Evolutionary conservation across 2,113 vertebrate species (phyloP).

Genomic region (Oenanthe oenanthe): DNA sequence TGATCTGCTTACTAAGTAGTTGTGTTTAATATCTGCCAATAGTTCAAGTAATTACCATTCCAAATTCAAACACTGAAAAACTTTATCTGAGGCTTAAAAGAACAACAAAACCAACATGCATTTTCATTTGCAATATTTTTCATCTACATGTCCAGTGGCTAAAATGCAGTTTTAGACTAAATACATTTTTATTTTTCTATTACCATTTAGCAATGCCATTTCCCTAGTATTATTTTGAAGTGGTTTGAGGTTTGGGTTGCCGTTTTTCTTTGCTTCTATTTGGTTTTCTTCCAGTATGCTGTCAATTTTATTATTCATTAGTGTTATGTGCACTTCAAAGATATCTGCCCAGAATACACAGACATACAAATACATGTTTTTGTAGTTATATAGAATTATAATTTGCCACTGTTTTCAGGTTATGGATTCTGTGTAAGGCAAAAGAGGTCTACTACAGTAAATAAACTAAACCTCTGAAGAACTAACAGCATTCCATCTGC

Average conservation of each 20-base stretch:
- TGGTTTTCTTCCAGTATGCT: neutral
- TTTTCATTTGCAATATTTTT: neutral
- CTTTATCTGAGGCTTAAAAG: neutral
- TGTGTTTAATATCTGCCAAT: neutral
- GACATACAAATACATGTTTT: neutral
- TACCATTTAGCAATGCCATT: neutral
- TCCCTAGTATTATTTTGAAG: neutral
- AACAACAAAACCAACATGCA: neutral
- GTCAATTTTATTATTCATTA: neutral
- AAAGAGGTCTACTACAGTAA: neutral
- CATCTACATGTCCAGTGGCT: neutral
- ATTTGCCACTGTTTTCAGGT: neutral
- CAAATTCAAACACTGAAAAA: neutral
- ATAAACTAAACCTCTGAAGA: neutral
- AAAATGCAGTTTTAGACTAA: neutral
- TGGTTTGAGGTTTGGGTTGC: neutral
- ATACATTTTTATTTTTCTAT: neutral
- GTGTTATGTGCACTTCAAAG: neutral
- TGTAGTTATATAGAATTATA: neutral
- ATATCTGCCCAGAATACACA: neutral
- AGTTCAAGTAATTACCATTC: neutral
- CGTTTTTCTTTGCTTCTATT: neutral
- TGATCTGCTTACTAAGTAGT: neutral
- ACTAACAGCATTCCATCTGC: fast-evolving
- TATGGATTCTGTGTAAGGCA: neutral